Evolutionary conservation across 2,888 invertebrate species (phyloP), one percentile per base, ranked within the genome.

Genomic region (Stramonita haemastoma): DNA sequence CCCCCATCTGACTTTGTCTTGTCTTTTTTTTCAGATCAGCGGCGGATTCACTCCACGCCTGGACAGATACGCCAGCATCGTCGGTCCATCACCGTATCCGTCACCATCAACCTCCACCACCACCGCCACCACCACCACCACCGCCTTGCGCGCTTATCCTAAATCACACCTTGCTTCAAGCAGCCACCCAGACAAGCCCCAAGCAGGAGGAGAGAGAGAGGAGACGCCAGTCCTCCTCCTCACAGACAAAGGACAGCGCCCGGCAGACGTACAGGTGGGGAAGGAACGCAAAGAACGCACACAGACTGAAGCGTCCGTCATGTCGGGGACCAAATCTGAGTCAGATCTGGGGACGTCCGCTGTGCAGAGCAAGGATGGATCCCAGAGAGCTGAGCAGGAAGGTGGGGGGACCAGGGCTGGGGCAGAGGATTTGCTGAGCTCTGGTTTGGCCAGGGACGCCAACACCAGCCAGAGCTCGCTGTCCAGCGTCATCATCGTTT

Each of bases 21-120:
- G n/a, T n/a, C n/a, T n/a, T 77, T 77, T 60, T 32, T 70, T 32
- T 46, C 57, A 87, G 87, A 19, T 87, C 57, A 87, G 87, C 56
- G 87, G 87, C 13, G 87, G 87, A 5, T 87, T 87, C 57, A 46
- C 22, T 13, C 87, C 87, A 0, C 8, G 6, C 17, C 8, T 87
- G n/a, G 57, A 79, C 34, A 85, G 57, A 57, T 17, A 19, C 26
- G 70, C 36, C 34, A 36, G 19, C 15, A 56, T n/a, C 2, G 87
- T 46, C 34, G 86, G 19, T 6, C 0, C 13, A 15, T 87, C 73
- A n/a, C 22, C 87, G 29, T 26, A 34, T 73, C 0, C 60, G 19
- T 66, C 60, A 34, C 66, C 66, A 26, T 6, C 83, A 26, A 11
- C 83, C 22, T 11, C 83, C 22, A 26, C 84, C n/a, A 4, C 84